Conservation (phyloP, 2,888 invertebrate genomes). For the Melipona beecheii region DNA sequence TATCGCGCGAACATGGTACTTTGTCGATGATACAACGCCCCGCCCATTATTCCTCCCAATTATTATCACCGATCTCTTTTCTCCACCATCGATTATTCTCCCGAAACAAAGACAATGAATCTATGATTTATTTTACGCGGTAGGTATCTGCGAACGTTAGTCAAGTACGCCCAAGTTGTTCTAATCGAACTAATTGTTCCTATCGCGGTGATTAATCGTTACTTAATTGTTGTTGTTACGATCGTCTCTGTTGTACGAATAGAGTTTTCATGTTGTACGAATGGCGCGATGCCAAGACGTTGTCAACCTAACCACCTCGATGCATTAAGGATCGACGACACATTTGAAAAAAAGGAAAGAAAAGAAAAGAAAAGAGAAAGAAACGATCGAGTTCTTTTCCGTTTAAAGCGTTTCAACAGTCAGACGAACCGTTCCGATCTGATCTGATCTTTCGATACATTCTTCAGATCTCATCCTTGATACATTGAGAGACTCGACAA, state of each 20-base stretch:
- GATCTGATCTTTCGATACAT: not conserved
- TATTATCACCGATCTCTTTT: slow-evolving; percentile 5
- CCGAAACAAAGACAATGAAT: slow-evolving; percentile 30
- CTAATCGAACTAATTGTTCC: slow-evolving; percentile 66
- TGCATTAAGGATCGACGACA: slow-evolving; percentile 65
- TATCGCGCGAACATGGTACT: slow-evolving; percentile 30
- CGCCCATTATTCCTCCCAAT: slow-evolving; percentile 13
- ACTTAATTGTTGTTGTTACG: slow-evolving; percentile 73
- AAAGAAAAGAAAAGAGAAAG: not conserved
- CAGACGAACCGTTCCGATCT: not conserved
- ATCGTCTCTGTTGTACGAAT: slow-evolving; percentile 73
- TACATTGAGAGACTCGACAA: slow-evolving; percentile 77
- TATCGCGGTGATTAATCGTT: slow-evolving; percentile 71
- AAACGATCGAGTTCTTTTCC: not conserved
- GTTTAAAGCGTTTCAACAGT: not conserved
- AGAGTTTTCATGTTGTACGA: slow-evolving; percentile 75
- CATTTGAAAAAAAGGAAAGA: too few species aligned
- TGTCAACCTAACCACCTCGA: slow-evolving; percentile 75
- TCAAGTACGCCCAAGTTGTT: slow-evolving; percentile 58
- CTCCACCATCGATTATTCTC: slow-evolving; percentile 18
- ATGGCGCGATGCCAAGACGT: slow-evolving; percentile 72
- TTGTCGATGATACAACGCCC: slow-evolving; percentile 35
- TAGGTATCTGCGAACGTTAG: slow-evolving; percentile 57
- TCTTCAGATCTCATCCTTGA: slow-evolving; percentile 63
- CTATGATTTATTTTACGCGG: slow-evolving; percentile 43